Evolutionary conservation across 53 echinoderm and acorn worm species (phyloP).

Genomic region (Apostichopus leukothele): DNA sequence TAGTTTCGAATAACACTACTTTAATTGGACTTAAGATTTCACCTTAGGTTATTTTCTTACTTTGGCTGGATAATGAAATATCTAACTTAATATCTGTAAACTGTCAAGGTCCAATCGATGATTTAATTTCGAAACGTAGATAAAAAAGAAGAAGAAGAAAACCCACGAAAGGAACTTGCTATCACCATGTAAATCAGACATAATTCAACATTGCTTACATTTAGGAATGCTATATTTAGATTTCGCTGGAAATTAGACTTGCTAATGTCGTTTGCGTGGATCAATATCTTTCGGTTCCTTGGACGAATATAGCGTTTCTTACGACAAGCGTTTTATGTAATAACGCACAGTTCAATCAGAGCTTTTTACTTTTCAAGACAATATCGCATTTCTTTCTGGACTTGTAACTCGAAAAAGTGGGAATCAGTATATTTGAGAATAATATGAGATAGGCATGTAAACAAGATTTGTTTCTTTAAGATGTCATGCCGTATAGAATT

Average conservation of each 20-base stretch:
- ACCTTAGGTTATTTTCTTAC: neutral
- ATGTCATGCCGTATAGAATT: too few species aligned
- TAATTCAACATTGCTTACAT: neutral
- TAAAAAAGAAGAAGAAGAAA: neutral
- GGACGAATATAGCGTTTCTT: neutral
- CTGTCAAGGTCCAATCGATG: neutral
- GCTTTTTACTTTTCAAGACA: too few species aligned
- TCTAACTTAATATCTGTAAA: neutral
- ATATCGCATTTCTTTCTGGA: too few species aligned
- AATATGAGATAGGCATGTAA: too few species aligned
- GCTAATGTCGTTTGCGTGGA: neutral
- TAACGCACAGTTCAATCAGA: too few species aligned
- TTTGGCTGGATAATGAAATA: neutral
- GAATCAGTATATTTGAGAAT: too few species aligned
- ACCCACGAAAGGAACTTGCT: neutral
- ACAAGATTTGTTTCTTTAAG: too few species aligned
- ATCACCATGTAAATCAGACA: neutral
- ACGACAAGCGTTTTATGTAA: too few species aligned
- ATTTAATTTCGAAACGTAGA: neutral
- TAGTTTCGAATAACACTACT: neutral
- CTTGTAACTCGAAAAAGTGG: too few species aligned
- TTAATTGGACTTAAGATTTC: neutral
- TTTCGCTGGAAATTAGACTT: neutral
- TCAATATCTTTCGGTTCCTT: neutral
- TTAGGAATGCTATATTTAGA: neutral